phyloP scores from a whole-genome alignment of 2,888 invertebrate genomes.

The Polydesmus complanatus region DNA sequence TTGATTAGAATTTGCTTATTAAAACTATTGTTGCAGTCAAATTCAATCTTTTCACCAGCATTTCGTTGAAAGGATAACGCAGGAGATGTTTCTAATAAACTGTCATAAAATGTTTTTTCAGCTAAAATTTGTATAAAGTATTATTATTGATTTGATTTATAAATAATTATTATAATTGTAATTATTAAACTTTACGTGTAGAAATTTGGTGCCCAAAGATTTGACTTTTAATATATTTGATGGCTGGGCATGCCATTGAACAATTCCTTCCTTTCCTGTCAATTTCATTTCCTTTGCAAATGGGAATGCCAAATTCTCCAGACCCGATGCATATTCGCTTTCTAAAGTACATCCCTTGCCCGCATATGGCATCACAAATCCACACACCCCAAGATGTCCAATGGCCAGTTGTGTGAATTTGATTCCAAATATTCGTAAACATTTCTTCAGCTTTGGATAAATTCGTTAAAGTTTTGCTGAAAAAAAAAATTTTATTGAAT shows the following conservation, averaged over 20 bases:
- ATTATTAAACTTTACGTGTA: background rate
- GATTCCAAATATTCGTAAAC: background rate
- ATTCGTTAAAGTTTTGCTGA: too few relatives aligned
- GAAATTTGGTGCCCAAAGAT: background rate
- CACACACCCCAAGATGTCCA: background rate
- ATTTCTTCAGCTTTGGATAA: too few relatives aligned
- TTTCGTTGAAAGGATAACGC: background rate
- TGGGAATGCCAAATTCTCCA: background rate
- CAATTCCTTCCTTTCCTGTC: background rate
- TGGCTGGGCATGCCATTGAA: background rate
- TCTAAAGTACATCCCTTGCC: background rate
- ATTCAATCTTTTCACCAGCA: background rate
- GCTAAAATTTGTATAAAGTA: background rate
- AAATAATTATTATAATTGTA: background rate
- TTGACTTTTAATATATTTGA: background rate
- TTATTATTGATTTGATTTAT: too few relatives aligned
- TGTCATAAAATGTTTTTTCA: background rate
- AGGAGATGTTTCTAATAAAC: background rate
- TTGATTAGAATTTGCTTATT: background rate
- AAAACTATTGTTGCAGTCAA: background rate
- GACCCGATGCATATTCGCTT: background rate
- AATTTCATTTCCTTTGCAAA: background rate
- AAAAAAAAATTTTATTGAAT: too few relatives aligned
- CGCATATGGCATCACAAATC: background rate
- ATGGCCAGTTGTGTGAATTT: background rate